Base-by-base conservation (phyloP, 2,888 invertebrate species). In the Julus scandinavius region DNA sequence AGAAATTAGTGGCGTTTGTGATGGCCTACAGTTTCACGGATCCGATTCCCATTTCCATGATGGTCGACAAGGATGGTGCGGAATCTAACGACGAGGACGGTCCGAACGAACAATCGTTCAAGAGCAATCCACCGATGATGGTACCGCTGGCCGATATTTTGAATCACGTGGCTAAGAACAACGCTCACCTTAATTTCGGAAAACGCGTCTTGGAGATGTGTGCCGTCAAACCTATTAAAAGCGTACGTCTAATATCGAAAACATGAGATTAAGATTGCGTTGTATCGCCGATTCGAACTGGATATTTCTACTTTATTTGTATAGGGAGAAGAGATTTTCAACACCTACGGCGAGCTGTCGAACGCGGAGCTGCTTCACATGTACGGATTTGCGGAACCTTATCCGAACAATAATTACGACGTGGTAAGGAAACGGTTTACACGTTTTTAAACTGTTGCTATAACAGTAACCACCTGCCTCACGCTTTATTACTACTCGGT, bases 11-110 rank as follows among this genome's bases (percentile, higher is more conserved):
- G 72, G 89, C 89, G 40, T 89, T 89, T 38, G 88, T 89, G 20
- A 89, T 89, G 88, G 86, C 86, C 2, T 89, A 88, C 88, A 88
- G 89, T 83, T 89, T 89, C 80, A 89, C 89, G 1, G 88, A 88
- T 20, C 86, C 88, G 15, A n/a, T 17, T 2, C n/a, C 40, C 29
- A 58, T 45, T 20, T 2, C 54, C 3, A 15, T 20, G 29, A 41
- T 50, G 41, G 38, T 38, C n/a, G 63, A 38, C 9, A 87, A 87
- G 20, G 89, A 89, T 13, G 85, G 58, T 20, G 85, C 85, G 15
- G 45, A 41, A 20, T 15, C n/a, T 2, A 58, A 58, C 58, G 63
- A 87, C 63, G 72, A 49, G 1, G 50, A 63, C 40, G 58, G 50
- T 63, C 29, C 40, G 7, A 83, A n/a, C 20, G 13, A 15, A 4